Conservation (phyloP, 1,140 invertebrate genomes). For the Catajapyx aquilonaris region DNA sequence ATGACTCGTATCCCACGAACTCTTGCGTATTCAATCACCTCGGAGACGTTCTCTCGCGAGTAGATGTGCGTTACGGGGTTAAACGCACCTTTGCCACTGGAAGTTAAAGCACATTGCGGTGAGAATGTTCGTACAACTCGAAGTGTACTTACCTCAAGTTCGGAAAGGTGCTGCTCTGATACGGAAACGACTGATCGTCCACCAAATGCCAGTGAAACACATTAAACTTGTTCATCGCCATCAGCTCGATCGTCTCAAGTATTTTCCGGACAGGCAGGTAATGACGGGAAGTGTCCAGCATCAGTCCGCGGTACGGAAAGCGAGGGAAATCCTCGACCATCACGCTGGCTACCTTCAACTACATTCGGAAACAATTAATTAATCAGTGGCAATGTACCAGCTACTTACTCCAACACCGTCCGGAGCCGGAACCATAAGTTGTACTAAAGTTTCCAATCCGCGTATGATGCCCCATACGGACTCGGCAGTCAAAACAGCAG, state of each 20-base stretch:
- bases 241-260: constrained; percentile 44
- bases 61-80: constrained; percentile 42
- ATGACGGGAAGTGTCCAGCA: constrained; percentile 67
- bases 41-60: constrained; percentile 33
- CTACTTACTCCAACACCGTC: constrained; percentile 22
- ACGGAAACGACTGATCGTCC: constrained; percentile 81
- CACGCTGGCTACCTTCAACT: constrained; percentile 25
- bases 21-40: constrained; percentile 54
- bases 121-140: neutral
- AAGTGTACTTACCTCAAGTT: constrained; percentile 31
- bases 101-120: constrained; percentile 9
- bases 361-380: constrained; percentile 7
- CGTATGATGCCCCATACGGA: constrained; percentile 54
- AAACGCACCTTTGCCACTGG: constrained; percentile 44
- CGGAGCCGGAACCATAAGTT: constrained; percentile 32
- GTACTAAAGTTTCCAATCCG: constrained; percentile 58
- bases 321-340: constrained; percentile 44
- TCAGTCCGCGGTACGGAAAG: constrained; percentile 49
- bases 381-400: constrained; percentile 1
- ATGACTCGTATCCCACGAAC: constrained; percentile 67
- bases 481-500: constrained; percentile 17
- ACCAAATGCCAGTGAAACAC: constrained; percentile 90
- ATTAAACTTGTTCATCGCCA: constrained; percentile 77
- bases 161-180: constrained; percentile 51
- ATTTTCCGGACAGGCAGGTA: constrained; percentile 44